Conservation (phyloP, 2,797 vertebrate genomes). For the Hybognathus amarus region DNA sequence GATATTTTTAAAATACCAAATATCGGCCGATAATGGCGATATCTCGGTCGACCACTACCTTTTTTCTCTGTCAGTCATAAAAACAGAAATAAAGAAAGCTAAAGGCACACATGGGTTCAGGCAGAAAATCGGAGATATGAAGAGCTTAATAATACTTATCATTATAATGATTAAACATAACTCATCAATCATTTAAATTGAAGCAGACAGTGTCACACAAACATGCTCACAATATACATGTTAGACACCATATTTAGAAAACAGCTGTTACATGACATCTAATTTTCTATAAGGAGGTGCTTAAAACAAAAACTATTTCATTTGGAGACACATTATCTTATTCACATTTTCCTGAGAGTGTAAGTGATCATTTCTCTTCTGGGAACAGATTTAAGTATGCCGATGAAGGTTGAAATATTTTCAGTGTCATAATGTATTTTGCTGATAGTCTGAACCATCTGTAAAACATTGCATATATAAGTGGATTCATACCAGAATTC, state of each 20-base stretch:
- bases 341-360: not conserved
- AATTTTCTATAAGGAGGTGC: not conserved
- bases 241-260: not conserved
- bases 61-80: not conserved
- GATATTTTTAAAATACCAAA: too few relatives aligned
- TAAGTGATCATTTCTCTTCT: constrained; percentile 60
- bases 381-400: not conserved
- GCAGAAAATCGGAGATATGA: not conserved
- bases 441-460: constrained; percentile 8
- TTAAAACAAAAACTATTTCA: not conserved
- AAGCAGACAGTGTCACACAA: not conserved
- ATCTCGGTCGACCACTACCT: too few relatives aligned
- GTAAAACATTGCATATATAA: constrained; percentile 16
- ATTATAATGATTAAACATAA: not conserved
- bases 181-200: not conserved
- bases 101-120: too few relatives aligned
- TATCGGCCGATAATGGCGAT: too few relatives aligned
- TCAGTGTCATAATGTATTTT: not conserved
- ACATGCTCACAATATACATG: not conserved
- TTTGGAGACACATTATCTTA: not conserved
- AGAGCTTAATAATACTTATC: not conserved
- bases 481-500: constrained; percentile 60
- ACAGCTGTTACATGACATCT: not conserved
- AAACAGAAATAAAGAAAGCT: not conserved
- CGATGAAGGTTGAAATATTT: not conserved